A percentile compares a stretch with the other conserved stretches of the same genome.
Conservation (phyloP, 35 echinoderm and acorn worm genomes). For the Holothuria glaberrima region DNA sequence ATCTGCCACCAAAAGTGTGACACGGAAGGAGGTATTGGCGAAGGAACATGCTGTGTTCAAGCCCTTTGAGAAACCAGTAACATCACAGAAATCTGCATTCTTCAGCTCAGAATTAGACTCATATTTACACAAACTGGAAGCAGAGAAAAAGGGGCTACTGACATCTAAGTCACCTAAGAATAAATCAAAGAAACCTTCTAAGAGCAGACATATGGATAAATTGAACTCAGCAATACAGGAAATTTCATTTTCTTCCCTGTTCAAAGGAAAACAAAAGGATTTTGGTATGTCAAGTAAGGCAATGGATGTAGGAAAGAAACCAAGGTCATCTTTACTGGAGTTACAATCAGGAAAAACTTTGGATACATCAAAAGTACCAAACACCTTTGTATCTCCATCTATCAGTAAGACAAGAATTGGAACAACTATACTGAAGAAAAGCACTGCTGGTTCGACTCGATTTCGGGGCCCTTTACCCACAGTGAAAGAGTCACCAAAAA, state of each 20-base stretch:
- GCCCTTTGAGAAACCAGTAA: constrained; percentile 80
- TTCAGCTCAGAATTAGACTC: constrained; percentile 77
- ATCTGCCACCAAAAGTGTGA: not conserved
- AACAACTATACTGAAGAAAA: constrained; percentile 15
- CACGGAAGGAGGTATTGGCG: constrained; percentile 1
- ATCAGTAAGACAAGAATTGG: constrained; percentile 20
- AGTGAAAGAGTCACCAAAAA: not conserved
- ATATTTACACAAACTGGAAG: constrained; percentile 59
- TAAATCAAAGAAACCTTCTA: constrained; percentile 12
- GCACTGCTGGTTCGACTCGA: constrained; percentile 28
- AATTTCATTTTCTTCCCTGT: constrained; percentile 39
- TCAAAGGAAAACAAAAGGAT: constrained; percentile 5
- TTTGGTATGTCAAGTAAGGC: not conserved
- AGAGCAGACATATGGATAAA: constrained; percentile 39
- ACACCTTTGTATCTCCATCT: not conserved
- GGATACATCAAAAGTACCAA: not conserved
- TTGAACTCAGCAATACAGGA: constrained; percentile 49
- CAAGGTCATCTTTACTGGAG: not conserved
- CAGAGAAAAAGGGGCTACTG: not conserved
- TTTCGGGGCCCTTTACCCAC: not conserved
- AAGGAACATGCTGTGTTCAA: constrained; percentile 78
- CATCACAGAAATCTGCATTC: constrained; percentile 83
- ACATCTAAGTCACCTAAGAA: constrained; percentile 10
- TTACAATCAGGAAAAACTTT: not conserved
- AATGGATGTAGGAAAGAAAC: not conserved